phyloP scores from a whole-genome alignment of 2,888 invertebrate genomes.

The Parelbella ahira region DNA sequence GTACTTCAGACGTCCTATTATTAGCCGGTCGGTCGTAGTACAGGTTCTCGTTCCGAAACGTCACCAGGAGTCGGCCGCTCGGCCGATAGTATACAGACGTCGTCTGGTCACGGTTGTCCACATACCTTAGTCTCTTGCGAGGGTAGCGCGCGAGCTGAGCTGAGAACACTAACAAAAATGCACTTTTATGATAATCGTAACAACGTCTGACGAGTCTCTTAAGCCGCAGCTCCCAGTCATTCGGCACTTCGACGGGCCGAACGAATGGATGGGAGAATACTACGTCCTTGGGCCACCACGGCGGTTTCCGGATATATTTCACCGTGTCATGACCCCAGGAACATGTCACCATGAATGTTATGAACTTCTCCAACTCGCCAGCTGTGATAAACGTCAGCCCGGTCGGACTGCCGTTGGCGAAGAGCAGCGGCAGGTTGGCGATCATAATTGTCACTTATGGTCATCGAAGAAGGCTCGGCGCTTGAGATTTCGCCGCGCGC shows the following conservation, averaged over 20 bases:
- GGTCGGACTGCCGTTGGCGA: slow-evolving; percentile 86
- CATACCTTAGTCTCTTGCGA: slow-evolving; percentile 82
- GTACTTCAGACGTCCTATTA: slow-evolving; percentile 46
- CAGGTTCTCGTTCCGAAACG: slow-evolving; percentile 88
- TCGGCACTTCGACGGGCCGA: slow-evolving; percentile 66
- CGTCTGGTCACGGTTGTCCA: slow-evolving; percentile 86
- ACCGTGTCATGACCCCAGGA: slow-evolving; percentile 84
- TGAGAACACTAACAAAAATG: slow-evolving; percentile 85
- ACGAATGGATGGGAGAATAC: slow-evolving; percentile 83
- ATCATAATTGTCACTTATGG: slow-evolving; percentile 81
- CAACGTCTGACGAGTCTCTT: slow-evolving; percentile 84
- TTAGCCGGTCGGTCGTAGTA: slow-evolving; percentile 58
- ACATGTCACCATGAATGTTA: slow-evolving; percentile 88
- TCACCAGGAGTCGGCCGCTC: slow-evolving; percentile 84
- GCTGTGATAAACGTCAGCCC: slow-evolving; percentile 83
- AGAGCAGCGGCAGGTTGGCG: slow-evolving; percentile 86
- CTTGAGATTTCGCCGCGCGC: slow-evolving; percentile 59
- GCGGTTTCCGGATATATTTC: slow-evolving; percentile 81
- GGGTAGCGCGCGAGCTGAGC: slow-evolving; percentile 84
- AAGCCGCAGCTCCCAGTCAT: slow-evolving; percentile 82
- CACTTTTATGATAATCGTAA: slow-evolving; percentile 86
- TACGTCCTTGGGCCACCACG: slow-evolving; percentile 86
- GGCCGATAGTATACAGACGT: slow-evolving; percentile 85
- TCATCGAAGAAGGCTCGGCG: slow-evolving; percentile 67
- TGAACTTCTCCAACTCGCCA: slow-evolving; percentile 84